Evolutionary conservation across 2,888 invertebrate species (phyloP), one percentile per base, ranked within the genome.

Genomic region (Exocentrus adspersus): DNA sequence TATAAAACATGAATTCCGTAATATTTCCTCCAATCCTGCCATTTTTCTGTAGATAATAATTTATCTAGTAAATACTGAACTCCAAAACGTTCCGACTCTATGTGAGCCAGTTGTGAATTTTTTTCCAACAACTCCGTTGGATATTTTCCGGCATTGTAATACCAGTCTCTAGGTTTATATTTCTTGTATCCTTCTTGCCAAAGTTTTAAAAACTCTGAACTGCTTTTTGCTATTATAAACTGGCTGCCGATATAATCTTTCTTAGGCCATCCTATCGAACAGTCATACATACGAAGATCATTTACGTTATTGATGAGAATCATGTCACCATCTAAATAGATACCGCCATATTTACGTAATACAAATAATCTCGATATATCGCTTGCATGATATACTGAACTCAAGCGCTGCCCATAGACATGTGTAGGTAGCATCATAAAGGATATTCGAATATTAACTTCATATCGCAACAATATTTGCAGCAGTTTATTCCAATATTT

Each of bases 121-220:
- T 19, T 20, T 37, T 32, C 17, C 12, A 53, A 16, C 17, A 53
- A 12, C 17, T 53, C 53, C n/a, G 53, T 53, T 20, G 53, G 53
- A 53, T 53, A 53, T 12, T 10, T 12, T 17, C 53, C 53, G 9
- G 53, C 53, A 53, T 53, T 53, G 19, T 53, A 53, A 53, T 53
- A 53, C 53, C 53, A 53, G 28, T 53, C 53, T 37, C 53, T 53
- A n/a, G 53, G 9, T 32, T n/a, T 28, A 53, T 53, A 53, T n/a
- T 17, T 53, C 14, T 53, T 28, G 28, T 53, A 53, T 12, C 53
- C 53, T 7, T 37, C 10, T n/a, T 37, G 32, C 53, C 53, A 53
- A 3, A 20, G 5, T 37, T 20, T 10, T 12, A 53, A 9, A 28
- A 53, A 32, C 7, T 10, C 12, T n/a, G 53, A 30, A 7, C 7